A percentile compares a stretch with the other conserved stretches of the same genome.
Conservation (phyloP, 2,113 vertebrate species). For the Alaudala cheleensis region DNA sequence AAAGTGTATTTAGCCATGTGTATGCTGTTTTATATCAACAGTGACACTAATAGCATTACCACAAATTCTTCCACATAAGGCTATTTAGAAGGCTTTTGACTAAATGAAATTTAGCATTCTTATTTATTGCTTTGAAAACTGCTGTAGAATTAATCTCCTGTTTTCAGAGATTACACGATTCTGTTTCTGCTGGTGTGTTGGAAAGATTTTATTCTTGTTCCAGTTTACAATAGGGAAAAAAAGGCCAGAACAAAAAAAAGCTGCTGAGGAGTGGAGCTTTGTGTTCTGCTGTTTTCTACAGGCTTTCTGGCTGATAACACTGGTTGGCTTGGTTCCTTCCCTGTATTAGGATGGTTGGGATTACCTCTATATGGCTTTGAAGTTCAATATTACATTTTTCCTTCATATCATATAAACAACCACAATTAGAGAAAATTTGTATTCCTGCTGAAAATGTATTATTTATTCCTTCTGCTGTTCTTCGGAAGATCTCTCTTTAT, state of each 20-base stretch:
- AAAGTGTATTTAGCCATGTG: background rate
- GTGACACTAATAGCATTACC: slow-evolving; percentile 12
- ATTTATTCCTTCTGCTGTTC: background rate
- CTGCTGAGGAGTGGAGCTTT: background rate
- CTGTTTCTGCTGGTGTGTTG: background rate
- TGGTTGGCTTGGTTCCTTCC: background rate
- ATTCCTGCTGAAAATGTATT: background rate
- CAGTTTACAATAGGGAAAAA: background rate
- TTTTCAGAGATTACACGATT: background rate
- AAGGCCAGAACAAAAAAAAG: background rate
- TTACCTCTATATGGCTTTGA: background rate
- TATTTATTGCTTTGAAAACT: slow-evolving; percentile 26
- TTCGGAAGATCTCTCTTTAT: background rate
- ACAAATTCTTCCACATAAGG: background rate
- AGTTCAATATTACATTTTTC: background rate
- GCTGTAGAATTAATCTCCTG: background rate
- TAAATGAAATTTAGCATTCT: slow-evolving; percentile 1
- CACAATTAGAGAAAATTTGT: background rate
- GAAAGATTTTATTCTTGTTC: background rate
- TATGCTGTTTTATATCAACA: slow-evolving; percentile 7
- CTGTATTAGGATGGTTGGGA: background rate
- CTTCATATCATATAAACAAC: background rate
- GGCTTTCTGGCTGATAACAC: background rate
- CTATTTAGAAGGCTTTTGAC: background rate
- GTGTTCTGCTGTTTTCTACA: background rate